Evolutionary conservation across 1,140 invertebrate species (phyloP), one percentile per base, ranked within the genome.

Genomic region (Lepidotrigona ventralis): DNA sequence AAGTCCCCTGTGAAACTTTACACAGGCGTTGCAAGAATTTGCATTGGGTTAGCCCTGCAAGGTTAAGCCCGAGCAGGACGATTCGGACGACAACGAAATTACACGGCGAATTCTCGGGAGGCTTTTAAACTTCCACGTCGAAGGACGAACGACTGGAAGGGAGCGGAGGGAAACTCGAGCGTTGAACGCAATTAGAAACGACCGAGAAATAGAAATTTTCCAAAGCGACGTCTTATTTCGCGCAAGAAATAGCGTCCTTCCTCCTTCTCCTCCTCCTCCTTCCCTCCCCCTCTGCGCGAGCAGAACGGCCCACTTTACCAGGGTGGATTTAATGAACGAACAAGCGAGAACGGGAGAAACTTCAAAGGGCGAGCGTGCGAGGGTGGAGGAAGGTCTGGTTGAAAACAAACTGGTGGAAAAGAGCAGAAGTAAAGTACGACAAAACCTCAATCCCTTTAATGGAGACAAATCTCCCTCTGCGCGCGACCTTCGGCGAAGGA

Each of bases 361-460:
- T 78, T 83, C 81, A 83, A 83, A 83, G 81, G 74, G 66, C 66
- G 63, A 75, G 46, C 26, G 33, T 33, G 33, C 21, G 14, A 60
- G 33, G 39, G 23, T 12, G 14, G 33, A 19, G 19, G 26, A 70
- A 87, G 79, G 75, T 71, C 53, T 82, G 71, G 60, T 12, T 26
- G 64, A 58, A 75, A 80, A 83, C 56, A 75, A 33, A 33, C 33
- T 3, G 33, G 86, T 46, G 60, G 58, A 75, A 79, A 79, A 78
- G 73, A 79, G 87, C 78, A 76, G 87, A 86, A 90, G 88, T 90
- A 84, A 87, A 92, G 90, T 90, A 92, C 90, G 92, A 93, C 92
- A 94, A 93, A 93, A 94, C 92, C 93, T 93, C 92, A 93, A 94
- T 93, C 92, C 93, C 91, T 93, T 93, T 93, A 94, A 94, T 93